Evolutionary conservation across 2,797 vertebrate species (phyloP), one percentile per base, ranked within the genome.

Genomic region (Paedocypris micromegethes): DNA sequence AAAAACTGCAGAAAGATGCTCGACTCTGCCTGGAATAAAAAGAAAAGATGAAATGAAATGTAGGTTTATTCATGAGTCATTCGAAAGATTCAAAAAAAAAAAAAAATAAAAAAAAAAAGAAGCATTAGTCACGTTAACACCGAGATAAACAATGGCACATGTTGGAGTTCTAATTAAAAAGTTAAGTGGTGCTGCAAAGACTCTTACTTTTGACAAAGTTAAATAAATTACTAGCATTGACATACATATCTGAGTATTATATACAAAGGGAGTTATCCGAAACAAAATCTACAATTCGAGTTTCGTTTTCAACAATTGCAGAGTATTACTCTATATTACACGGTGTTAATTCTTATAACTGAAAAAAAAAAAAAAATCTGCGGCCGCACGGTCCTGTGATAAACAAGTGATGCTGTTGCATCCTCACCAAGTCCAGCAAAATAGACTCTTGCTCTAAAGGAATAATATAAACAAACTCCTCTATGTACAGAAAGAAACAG

Each of bases 211-310:
- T 77, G 80, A 88, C 83, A 80, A 83, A 76, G 87, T 90, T 90
- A 91, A 91, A 91, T 91, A 91, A 91, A 91, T 91, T 90, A 91
- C 87, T 88, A 90, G 82, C 85, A 87, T 88, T 86, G 85, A 90
- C 87, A 87, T 90, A 90, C 83, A 91, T 88, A 88, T 90, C 85
- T 89, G 86, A 86, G 83, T 86, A 89, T 83, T 91, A 90, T 91
- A 82, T 91, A 90, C 89, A 90, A 82, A 86, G 80, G 74, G 78
- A 86, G 82, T 84, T 89, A 86, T 86, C 87, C 81, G 80, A 88
- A 84, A 58, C 77, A 83, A 84, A 86, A 87, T 86, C 85, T 89
- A 88, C 83, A 88, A 83, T 87, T 86, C 82, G 73, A 85, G 80
- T 78, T 72, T 77, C 58, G 80, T 83, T 74, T 86, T 87, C 73